phyloP scores from a whole-genome alignment of 2,113 vertebrate genomes.

The Macaca fascicularis region DNA sequence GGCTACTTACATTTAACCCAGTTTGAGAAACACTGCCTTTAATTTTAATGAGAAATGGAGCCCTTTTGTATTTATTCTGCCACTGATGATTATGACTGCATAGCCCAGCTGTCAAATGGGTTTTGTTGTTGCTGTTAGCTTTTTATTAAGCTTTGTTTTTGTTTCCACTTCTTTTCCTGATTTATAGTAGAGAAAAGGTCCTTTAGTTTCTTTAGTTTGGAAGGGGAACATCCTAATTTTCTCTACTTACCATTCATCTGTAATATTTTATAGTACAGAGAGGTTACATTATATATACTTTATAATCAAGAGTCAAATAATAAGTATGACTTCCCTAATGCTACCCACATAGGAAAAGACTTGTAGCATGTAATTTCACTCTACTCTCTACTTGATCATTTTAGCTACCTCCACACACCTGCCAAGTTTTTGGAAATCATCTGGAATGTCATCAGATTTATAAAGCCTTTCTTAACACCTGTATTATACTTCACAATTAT shows the following conservation, averaged over 20 bases:
- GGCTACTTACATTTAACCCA: background rate
- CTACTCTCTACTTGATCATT: background rate
- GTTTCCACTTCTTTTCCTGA: background rate
- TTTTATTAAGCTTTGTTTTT: background rate
- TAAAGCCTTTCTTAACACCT: background rate
- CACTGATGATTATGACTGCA: background rate
- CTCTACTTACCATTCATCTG: background rate
- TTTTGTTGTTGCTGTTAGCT: background rate
- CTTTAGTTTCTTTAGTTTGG: constrained; percentile 31
- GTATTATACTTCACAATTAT: background rate
- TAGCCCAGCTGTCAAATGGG: background rate
- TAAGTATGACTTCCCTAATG: background rate
- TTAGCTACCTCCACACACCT: background rate
- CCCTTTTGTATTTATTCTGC: background rate
- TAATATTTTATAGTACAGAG: background rate
- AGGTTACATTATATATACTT: background rate
- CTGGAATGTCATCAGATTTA: constrained; percentile 2
- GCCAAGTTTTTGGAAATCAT: background rate
- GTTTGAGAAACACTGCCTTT: background rate
- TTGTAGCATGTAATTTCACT: background rate
- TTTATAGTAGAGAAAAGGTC: background rate
- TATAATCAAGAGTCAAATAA: constrained; percentile 8
- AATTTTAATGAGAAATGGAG: background rate
- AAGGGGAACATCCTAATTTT: background rate
- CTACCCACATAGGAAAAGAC: background rate